Evolutionary conservation across 2,888 invertebrate genomes (phyloP).

Genomic region (Drosophila kanekoi): DNA sequence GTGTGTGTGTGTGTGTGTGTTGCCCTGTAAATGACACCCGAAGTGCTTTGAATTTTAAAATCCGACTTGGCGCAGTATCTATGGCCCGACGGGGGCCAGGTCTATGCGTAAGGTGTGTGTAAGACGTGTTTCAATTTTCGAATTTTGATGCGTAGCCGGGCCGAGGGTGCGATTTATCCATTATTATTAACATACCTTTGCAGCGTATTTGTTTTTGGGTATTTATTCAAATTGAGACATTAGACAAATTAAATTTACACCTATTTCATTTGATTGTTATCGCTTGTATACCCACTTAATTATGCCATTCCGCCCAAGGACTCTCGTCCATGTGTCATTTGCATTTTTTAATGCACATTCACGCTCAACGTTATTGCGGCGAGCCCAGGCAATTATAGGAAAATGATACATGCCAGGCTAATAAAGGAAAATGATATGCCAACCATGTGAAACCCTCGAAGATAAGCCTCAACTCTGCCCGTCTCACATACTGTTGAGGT

Average conservation of each 20-base stretch:
- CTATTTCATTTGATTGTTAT: constrained; percentile 83
- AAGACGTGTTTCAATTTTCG: constrained; percentile 67
- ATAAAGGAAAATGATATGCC: constrained; percentile 34
- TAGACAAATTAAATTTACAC: constrained; percentile 84
- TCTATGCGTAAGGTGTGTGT: constrained; percentile 54
- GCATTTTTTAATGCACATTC: constrained; percentile 68
- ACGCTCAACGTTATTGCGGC: constrained; percentile 58
- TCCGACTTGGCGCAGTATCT: constrained; percentile 2
- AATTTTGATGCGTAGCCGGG: constrained; percentile 44
- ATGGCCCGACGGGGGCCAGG: not conserved
- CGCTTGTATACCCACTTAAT: constrained; percentile 60
- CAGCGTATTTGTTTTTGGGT: constrained; percentile 43
- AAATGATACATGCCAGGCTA: constrained; percentile 21
- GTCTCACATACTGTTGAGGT: too few species aligned
- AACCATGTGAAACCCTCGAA: not conserved
- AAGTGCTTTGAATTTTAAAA: constrained; percentile 82
- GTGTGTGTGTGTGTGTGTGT: constrained; percentile 2
- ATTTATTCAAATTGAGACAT: constrained; percentile 84
- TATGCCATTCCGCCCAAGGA: constrained; percentile 35
- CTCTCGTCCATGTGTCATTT: constrained; percentile 45
- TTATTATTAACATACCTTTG: constrained; percentile 58
- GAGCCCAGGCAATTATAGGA: constrained; percentile 48
- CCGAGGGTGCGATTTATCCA: constrained; percentile 56
- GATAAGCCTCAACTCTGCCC: too few species aligned
- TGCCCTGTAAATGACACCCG: constrained; percentile 76